Evolutionary conservation across 2,113 vertebrate species (phyloP).

Genomic region (Sinocyclocheilus maitianheensis): DNA sequence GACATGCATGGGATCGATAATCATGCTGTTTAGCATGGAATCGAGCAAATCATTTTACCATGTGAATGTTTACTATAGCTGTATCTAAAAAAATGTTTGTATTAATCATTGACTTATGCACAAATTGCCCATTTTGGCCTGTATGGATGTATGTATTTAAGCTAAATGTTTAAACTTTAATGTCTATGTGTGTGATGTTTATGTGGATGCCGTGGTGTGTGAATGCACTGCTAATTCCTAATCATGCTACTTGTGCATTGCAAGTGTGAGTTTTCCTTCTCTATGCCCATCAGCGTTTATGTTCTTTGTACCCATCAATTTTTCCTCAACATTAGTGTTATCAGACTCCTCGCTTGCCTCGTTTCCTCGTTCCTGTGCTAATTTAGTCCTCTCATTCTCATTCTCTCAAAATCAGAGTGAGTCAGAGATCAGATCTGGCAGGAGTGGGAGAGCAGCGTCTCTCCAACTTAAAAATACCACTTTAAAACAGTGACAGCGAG

Average conservation of each 20-base stretch:
- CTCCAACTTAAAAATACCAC: slow-evolving; percentile 53
- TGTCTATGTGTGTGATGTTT: slow-evolving; percentile 21
- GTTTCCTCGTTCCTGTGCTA: neutral
- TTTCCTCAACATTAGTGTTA: neutral
- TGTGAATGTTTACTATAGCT: no score
- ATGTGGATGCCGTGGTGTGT: neutral
- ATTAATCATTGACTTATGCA: neutral
- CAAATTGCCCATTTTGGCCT: neutral
- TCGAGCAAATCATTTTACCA: no score
- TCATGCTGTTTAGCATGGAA: no score
- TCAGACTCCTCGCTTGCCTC: neutral
- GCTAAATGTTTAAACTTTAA: neutral
- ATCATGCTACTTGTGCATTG: neutral
- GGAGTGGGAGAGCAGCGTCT: slow-evolving; percentile 47
- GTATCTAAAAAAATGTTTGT: no score
- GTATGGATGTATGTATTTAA: slow-evolving; percentile 35
- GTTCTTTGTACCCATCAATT: neutral
- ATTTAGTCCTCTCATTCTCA: neutral
- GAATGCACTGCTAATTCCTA: slow-evolving; percentile 5
- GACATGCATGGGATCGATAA: no score
- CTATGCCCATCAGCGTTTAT: neutral
- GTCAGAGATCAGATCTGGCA: slow-evolving; percentile 14
- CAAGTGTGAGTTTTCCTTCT: neutral
- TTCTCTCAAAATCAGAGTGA: slow-evolving; percentile 4
- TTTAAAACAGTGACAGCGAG: slow-evolving; percentile 59